Conservation (phyloP, 2,113 vertebrate species). For the Desmodus rotundus region DNA sequence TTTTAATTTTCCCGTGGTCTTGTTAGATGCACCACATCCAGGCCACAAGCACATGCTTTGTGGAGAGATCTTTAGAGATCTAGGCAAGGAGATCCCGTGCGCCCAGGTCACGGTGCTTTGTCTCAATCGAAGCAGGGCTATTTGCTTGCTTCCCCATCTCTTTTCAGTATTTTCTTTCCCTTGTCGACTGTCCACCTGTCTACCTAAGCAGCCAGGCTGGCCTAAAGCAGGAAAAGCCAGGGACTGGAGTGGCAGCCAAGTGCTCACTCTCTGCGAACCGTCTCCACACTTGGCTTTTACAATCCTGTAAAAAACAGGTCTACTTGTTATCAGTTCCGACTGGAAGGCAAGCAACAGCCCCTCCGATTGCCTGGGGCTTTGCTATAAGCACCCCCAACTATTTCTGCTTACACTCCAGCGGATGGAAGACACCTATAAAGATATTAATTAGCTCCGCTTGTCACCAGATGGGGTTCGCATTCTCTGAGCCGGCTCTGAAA, state of each 20-base stretch:
- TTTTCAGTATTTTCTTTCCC: neutral
- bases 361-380: constrained; percentile 77
- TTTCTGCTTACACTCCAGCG: constrained; percentile 79
- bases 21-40: constrained; percentile 79
- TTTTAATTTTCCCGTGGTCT: constrained; percentile 79
- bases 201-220: constrained; percentile 62
- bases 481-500: constrained; percentile 75
- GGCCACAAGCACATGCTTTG: constrained; percentile 74
- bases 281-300: constrained; percentile 78
- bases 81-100: constrained; percentile 50
- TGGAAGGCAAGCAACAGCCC: constrained; percentile 70
- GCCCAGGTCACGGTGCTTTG: constrained; percentile 80
- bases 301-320: constrained; percentile 82
- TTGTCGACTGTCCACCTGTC: constrained; percentile 59
- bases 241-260: constrained; percentile 68
- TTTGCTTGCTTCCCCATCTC: constrained; percentile 62
- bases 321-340: constrained; percentile 78
- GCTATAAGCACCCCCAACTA: constrained; percentile 81
- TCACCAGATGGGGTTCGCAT: constrained; percentile 81
- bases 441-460: constrained; percentile 87
- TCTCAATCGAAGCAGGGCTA: constrained; percentile 64
- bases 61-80: constrained; percentile 74
- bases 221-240: constrained; percentile 43
- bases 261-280: constrained; percentile 72
- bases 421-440: constrained; percentile 85